Evolutionary conservation across 53 echinoderm and acorn worm species (phyloP).

Genomic region (Apostichopus leukothele): DNA sequence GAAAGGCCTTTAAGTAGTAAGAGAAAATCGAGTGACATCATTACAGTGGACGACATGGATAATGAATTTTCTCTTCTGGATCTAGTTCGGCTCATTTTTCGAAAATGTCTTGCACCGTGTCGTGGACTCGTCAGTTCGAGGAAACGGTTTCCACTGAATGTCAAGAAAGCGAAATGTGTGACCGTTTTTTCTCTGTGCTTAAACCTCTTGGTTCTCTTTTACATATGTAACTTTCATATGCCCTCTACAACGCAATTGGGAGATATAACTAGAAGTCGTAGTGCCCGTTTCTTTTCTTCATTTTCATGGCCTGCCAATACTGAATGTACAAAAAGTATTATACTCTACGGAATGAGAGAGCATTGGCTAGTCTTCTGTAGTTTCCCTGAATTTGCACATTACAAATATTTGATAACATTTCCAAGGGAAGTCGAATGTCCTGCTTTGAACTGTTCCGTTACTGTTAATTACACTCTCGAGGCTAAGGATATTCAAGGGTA

Average conservation of each 20-base stretch:
- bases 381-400: not conserved
- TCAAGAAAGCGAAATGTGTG: not conserved
- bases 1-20: not conserved
- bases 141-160: not conserved
- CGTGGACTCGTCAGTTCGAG: not conserved
- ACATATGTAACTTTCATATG: constrained; percentile 1
- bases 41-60: not conserved
- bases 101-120: not conserved
- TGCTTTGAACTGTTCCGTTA: not conserved
- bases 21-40: not conserved
- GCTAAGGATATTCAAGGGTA: not conserved
- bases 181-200: not conserved
- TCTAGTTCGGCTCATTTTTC: not conserved
- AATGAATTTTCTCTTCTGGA: not conserved
- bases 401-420: not conserved
- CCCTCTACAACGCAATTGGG: not conserved
- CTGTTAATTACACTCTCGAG: not conserved
- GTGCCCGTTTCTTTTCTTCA: constrained; percentile 8
- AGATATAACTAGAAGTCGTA: not conserved
- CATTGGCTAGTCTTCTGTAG: not conserved
- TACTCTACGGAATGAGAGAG: not conserved
- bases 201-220: constrained; percentile 9
- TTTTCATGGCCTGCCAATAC: not conserved
- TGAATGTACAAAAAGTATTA: not conserved
- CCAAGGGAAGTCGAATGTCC: not conserved